phyloP scores from a whole-genome alignment of 2,113 vertebrate genomes.

The Salvelinus fontinalis region DNA sequence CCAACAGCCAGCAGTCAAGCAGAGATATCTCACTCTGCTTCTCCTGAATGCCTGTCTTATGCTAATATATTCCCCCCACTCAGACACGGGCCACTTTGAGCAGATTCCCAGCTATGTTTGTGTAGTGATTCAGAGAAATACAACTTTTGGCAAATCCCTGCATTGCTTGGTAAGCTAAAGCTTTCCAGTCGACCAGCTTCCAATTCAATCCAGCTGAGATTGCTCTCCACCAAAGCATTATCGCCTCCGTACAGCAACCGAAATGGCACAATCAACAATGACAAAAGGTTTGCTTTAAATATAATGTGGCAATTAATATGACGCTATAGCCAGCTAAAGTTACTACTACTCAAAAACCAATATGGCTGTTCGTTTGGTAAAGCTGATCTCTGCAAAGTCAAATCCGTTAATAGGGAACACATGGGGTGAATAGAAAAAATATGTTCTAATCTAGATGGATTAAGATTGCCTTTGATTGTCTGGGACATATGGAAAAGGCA shows the following conservation, averaged over 20 bases:
- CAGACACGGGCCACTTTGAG: conserved; percentile 24
- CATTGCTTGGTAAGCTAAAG: conserved; percentile 11
- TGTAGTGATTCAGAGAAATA: conserved; percentile 12
- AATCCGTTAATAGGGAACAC: conserved; percentile 42
- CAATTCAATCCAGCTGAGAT: conserved; percentile 63
- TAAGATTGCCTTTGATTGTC: background rate
- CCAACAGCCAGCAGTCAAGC: conserved; percentile 36
- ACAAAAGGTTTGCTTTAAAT: conserved; percentile 43
- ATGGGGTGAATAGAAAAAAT: conserved; percentile 32
- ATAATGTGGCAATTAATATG: conserved; percentile 46
- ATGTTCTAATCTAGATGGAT: conserved; percentile 20
- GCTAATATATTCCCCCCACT: conserved; percentile 19
- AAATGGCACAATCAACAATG: conserved; percentile 59
- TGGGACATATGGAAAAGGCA: background rate
- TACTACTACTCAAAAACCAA: background rate
- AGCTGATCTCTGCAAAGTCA: conserved; percentile 9
- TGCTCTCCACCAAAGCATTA: conserved; percentile 62
- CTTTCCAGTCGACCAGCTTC: conserved; percentile 41
- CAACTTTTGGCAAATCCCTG: conserved; percentile 36
- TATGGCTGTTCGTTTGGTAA: background rate
- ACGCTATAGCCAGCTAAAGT: conserved; percentile 8
- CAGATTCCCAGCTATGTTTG: conserved; percentile 19
- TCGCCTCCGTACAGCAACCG: conserved; percentile 64
- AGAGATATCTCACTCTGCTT: conserved; percentile 37
- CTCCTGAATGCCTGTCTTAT: conserved; percentile 18